These are phyloP conservation scores for Deilephila elpenor DNA, from an alignment of 2,888 invertebrate species.

Conservation along the genomic window DNA sequence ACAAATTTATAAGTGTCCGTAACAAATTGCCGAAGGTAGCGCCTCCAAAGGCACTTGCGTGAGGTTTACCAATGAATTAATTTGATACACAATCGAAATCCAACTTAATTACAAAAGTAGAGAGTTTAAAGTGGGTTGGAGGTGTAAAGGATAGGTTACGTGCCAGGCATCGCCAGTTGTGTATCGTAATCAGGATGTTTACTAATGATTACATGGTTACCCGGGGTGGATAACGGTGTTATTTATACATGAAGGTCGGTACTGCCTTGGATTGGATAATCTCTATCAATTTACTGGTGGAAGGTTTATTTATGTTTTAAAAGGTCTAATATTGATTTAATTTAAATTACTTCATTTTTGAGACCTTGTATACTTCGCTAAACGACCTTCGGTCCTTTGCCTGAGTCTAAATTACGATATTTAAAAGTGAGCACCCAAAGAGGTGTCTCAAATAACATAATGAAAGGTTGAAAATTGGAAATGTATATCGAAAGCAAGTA, in stretches of 20 bases:
- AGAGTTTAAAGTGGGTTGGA: conserved; percentile 38
- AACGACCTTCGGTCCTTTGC: too few species aligned
- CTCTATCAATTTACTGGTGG: not conserved
- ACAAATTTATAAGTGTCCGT: conserved; percentile 47
- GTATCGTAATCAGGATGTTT: conserved; percentile 58
- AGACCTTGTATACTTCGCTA: too few species aligned
- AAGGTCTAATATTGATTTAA: too few species aligned
- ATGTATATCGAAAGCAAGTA: too few species aligned
- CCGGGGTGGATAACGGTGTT: conserved; percentile 48
- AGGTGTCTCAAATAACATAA: too few species aligned
- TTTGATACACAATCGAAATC: conserved; percentile 39
- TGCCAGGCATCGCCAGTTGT: conserved; percentile 41
- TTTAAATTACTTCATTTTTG: too few species aligned
- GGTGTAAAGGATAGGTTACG: not conserved
- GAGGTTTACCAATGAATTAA: conserved; percentile 57
- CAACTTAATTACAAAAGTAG: conserved; percentile 37
- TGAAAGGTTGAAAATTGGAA: too few species aligned
- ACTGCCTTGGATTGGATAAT: conserved; percentile 3
- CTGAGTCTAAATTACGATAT: too few species aligned
- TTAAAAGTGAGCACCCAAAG: too few species aligned
- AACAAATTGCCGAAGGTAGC: conserved; percentile 54
- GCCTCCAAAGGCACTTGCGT: conserved; percentile 61
- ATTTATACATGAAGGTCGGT: conserved; percentile 36
- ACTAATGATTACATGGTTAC: conserved; percentile 55
- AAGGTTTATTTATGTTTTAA: too few species aligned